Conservation (phyloP, 2,888 invertebrate species). For the Eristalinus sepulchralis region DNA sequence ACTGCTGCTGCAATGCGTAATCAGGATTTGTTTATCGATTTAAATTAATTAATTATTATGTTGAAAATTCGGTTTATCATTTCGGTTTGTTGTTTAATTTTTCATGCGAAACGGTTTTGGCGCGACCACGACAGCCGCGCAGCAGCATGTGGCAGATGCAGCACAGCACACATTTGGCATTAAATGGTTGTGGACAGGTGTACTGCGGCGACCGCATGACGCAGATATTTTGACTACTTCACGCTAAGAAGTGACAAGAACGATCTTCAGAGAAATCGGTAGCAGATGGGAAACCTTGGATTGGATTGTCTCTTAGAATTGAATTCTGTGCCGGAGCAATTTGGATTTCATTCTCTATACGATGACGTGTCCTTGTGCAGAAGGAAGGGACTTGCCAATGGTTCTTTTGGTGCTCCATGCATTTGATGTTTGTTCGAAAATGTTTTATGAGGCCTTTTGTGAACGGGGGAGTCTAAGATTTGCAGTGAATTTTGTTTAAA, state of each 20-base stretch:
- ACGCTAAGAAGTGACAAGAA: not conserved
- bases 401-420: too few species aligned
- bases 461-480: too few species aligned
- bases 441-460: too few species aligned
- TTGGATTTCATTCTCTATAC: too few species aligned
- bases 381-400: too few species aligned
- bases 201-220: not conserved
- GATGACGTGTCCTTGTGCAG: too few species aligned
- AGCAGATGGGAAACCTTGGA: not conserved
- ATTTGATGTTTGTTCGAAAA: too few species aligned
- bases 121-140: not conserved
- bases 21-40: constrained; percentile 44
- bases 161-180: not conserved
- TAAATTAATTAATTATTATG: constrained; percentile 60
- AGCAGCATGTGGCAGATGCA: not conserved
- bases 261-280: not conserved
- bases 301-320: too few species aligned
- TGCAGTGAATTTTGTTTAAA: too few species aligned
- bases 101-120: not conserved
- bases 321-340: too few species aligned
- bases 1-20: constrained; percentile 49
- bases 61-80: constrained; percentile 48
- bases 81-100: constrained; percentile 48
- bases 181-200: not conserved
- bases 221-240: not conserved